Evolutionary conservation across 2,797 vertebrate genomes (phyloP), one percentile per base, ranked within the genome.

Genomic region (Zenarchopterus dispar): DNA sequence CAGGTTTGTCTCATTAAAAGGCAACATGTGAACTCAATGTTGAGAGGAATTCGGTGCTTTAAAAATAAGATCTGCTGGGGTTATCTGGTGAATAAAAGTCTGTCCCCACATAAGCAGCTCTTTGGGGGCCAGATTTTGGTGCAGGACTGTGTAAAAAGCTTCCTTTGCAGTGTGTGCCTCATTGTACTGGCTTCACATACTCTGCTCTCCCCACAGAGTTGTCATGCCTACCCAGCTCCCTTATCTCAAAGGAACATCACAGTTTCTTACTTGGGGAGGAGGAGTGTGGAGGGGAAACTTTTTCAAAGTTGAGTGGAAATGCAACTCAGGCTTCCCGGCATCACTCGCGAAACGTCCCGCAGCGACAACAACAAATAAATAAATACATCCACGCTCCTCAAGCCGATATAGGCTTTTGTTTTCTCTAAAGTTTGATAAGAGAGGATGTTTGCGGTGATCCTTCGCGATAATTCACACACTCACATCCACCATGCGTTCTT

Each of bases 221-320:
- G 90, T 91, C 90, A 92, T 92, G 90, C 90, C 90, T 85, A 92
- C 90, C 88, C 89, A n/a, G 88, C 88, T 89, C 88, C 83, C 90
- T 92, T 92, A 92, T 92, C 90, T 92, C 90, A 92, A 92, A 92
- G 89, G 88, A 91, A 91, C 90, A 90, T 92, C 90, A 88, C 90
- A 88, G 84, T 88, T 88, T 85, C 86, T 90, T 86, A 80, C 84
- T 52, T 89, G 78, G 49, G 28, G 13, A 19, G 45, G 48, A 41
- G 28, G 47, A 24, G 22, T 17, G 7, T 2, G 21, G 18, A 7
- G 26, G 13, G 23, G 6, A 1, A 16, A 64, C 71, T 81, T 88
- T 82, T 68, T 57, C 54, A 81, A 89, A 87, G 82, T 86, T 84
- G 71, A 82, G 80, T 80, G 74, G 81, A 88, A 88, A 85, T 76